Conservation (phyloP, 2,113 vertebrate species). For the Pterocles gutturalis region DNA sequence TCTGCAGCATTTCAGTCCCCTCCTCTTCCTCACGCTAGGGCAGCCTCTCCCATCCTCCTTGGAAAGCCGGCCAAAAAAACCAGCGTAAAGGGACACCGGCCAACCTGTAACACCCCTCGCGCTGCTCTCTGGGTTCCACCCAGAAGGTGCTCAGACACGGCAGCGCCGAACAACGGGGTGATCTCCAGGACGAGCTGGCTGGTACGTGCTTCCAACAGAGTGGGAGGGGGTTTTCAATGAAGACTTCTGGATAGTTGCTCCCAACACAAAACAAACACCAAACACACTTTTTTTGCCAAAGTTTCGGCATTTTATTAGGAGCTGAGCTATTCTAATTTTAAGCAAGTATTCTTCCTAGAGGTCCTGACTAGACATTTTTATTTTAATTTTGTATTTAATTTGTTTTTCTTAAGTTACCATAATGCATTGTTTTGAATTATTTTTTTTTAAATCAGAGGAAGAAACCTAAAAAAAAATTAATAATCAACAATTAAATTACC, state of each 20-base stretch:
- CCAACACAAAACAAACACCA: not conserved
- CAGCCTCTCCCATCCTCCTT: not conserved
- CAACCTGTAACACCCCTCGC: too few species aligned
- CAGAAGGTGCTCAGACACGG: not conserved
- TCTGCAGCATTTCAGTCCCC: not conserved
- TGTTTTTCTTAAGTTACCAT: not conserved
- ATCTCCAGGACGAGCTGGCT: not conserved
- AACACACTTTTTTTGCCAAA: not conserved
- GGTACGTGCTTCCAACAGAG: not conserved
- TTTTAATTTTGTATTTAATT: not conserved
- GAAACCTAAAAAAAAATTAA: not conserved
- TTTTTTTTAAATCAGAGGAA: not conserved
- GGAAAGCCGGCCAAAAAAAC: accelerated
- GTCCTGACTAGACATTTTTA: not conserved
- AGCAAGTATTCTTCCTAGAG: not conserved
- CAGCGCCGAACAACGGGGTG: not conserved
- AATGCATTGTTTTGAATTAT: not conserved
- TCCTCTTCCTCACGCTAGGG: not conserved
- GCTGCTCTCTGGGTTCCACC: not conserved
- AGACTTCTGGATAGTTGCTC: not conserved
- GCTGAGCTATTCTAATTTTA: not conserved
- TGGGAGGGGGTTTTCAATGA: not conserved
- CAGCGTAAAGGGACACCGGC: not conserved
- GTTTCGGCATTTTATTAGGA: not conserved
- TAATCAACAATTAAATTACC: not conserved